Evolutionary conservation across 1,140 invertebrate species (phyloP), one percentile per base, ranked within the genome.

Genomic region (Reticulitermes speratus): DNA sequence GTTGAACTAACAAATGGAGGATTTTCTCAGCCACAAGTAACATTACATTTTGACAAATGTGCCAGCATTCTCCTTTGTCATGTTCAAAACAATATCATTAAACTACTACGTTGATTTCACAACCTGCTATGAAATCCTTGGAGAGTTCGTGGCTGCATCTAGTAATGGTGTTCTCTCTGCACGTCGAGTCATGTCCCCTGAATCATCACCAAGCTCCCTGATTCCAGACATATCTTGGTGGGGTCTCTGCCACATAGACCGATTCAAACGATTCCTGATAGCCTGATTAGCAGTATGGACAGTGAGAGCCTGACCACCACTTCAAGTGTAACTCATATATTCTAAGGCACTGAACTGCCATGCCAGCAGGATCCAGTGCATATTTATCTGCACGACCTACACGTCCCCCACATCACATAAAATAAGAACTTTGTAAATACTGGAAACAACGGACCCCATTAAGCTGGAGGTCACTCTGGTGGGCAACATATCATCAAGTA

Each of bases 171-270:
- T 85, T 81, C 85, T 48, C 55, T 91, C 90, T 87, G 90, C 91
- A 88, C 91, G 91, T 23, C 88, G 88, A 32, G 91, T 87, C 32
- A 91, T 88, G 2, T 91, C 91, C 23, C 90, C 90, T 86, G 90
- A 89, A 87, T 92, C 91, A 87, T 91, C 91, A 83, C 90, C 88
- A 32, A 91, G 87, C 86, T 92, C 91, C 25, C 91, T 89, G 87
- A 92, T 89, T 14, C 90, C 89, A 25, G 90, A 89, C 86, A 92
- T 88, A 86, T 92, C 91, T 87, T 91, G 91, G 83, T 90, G 89
- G 19, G 91, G 90, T 88, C 90, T 91, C 86, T 89, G 90, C 87
- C 91, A 91, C 89, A 90, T 91, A 89, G 91, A 88, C 86, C 89
- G 91, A 87, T 88, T 91, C 81, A 89, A 88, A 85, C 88, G 81